Base-by-base conservation (phyloP, 2,113 vertebrate genomes). In the Pithys albifrons region DNA sequence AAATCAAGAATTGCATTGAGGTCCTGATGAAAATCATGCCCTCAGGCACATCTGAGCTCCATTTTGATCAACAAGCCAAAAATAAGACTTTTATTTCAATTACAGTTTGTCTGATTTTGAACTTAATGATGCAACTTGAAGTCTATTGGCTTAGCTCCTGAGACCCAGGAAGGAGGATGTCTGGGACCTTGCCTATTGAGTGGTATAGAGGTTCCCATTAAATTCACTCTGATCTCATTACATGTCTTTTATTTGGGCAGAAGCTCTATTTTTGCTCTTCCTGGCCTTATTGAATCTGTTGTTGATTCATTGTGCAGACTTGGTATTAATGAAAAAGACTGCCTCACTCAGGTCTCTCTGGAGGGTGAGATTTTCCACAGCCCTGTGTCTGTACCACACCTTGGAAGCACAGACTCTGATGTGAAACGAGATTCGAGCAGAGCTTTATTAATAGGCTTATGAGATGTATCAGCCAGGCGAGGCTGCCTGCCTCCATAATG, bases 251-350 rank as follows among this genome's bases (percentile, higher is more conserved):
- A 93, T 94, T 96, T 95, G 75, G 88, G 94, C 79, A 93, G 95
- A 96, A 97, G 94, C 85, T 95, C 94, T 92, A 92, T 88, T 93
- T 88, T 92, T 93, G 62, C 92, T 97, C 96, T 97, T 97, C 93
- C 94, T 94, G 92, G 92, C 90, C 93, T 95, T 97, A 96, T 94
- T 95, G 96, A 96, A 97, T 97, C 96, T 96, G 95, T 96, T 97
- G 93, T 97, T 96, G 95, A 96, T 97, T 96, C 95, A 96, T 97
- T 96, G 90, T 66, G 39, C 88, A 79, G 95, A 66, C 71, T 94
- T 94, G 87, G 81, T 95, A 78, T 88, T 96, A 95, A 93, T 91
- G 92, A 93, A 89, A 91, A 84, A 77, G 93, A 88, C 91, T 91
- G 82, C 88, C 89, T 93, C 85, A 79, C 83, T 95, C 66, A 89